Base-by-base conservation (phyloP, 2,113 vertebrate genomes). In the Platysteira castanea region DNA sequence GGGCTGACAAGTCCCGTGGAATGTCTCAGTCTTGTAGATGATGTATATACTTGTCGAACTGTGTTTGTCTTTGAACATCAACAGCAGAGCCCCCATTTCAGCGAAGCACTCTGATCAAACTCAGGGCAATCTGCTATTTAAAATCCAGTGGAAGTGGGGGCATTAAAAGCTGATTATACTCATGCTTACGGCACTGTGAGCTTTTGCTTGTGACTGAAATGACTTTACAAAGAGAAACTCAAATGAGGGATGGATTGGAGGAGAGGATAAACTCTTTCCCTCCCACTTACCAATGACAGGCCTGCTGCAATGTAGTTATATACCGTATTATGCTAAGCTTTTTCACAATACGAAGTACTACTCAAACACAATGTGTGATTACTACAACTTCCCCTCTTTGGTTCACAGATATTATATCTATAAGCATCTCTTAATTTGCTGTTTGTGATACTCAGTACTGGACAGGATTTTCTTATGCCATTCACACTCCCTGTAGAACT, bases 281-380 rank as follows among this genome's bases (percentile, higher is more conserved):
- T 94, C 70, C 65, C 61, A 26, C 85, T 90, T 77, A 23, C 42
- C 46, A 94, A 91, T 80, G 75, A 91, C 44, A 80, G 80, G 47
- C 80, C 79, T 68, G 67, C 78, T 89, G 84, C 77, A 79, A 20
- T 15, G 54, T 73, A 78, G 61, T 82, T 93, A 91, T 68, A 84
- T 27, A 37, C 17, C 57, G 53, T 21, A 79, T 71, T 91, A 84
- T 23, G 46, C 52, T 84, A 87, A 84, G 89, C 74, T 93, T 82
- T 95, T 91, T 61, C 84, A 60, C 87, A 87, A 83, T 47, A 87
- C 84, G 87, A 89, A 95, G 73, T 78, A 53, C 84, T 96, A 46
- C 67, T 95, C 87, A 89, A 67, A 89, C 80, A 92, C 89, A 92
- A 92, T 84, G 59, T 81, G 77, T 85, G 89, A 96, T 96, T 89